Percentiles rank a stretch among this genome's conserved stretches.
These are phyloP conservation scores for Antechinus stuartii DNA, from an alignment of 2,113 vertebrate genomes.

Conservation along the genomic window DNA sequence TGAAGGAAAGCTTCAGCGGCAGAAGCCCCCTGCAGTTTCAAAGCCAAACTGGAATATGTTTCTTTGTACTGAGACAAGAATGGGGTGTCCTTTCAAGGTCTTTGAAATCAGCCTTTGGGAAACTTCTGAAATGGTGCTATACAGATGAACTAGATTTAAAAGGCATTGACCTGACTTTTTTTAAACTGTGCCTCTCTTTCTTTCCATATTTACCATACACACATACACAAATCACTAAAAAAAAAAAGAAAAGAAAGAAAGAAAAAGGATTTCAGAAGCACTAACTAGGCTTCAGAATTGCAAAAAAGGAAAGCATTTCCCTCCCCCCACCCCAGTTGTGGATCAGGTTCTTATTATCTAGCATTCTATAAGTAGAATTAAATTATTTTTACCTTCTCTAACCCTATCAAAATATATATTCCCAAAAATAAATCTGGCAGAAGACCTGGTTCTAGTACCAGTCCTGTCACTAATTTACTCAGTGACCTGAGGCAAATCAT, in stretches of 20 bases:
- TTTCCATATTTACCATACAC: conserved; percentile 33
- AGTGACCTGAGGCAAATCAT: conserved; percentile 33
- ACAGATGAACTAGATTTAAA: neutral
- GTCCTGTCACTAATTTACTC: neutral
- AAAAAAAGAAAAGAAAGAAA: conserved; percentile 3
- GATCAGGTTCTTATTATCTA: neutral
- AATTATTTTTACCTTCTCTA: conserved; percentile 25
- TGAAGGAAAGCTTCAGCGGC: conserved; percentile 68
- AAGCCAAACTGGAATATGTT: conserved; percentile 44
- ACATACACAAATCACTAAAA: conserved; percentile 19
- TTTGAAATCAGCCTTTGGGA: conserved; percentile 59
- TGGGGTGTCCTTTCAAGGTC: conserved; percentile 39
- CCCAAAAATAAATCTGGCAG: conserved; percentile 41
- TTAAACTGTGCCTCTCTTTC: neutral
- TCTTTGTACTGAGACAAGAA: conserved; percentile 65
- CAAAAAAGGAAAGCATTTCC: neutral
- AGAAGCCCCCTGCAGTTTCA: conserved; percentile 44
- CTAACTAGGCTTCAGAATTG: neutral
- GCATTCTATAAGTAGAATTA: conserved; percentile 20
- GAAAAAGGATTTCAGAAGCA: conserved; percentile 27
- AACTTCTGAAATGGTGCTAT: conserved; percentile 42
- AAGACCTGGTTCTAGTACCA: neutral
- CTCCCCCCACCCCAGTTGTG: neutral
- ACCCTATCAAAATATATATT: conserved; percentile 25
- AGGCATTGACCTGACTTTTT: neutral